Evolutionary conservation across 2,888 invertebrate genomes (phyloP).

Genomic region (Idaea biselata): DNA sequence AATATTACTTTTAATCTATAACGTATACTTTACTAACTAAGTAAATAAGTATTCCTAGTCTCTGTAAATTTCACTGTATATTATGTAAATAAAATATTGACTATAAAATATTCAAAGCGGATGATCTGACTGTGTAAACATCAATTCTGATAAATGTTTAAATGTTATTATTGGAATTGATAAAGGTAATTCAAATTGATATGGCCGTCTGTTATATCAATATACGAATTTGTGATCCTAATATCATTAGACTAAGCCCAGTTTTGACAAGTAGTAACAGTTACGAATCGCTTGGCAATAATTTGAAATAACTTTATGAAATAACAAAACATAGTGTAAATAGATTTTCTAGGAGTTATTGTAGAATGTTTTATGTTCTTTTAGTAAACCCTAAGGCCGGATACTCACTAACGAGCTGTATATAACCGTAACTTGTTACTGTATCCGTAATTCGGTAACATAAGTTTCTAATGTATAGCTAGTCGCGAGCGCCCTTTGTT

Average conservation of each 20-base stretch:
- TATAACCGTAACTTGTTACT: too few relatives aligned
- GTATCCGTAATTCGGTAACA: too few relatives aligned
- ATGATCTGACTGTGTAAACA: conserved; percentile 45
- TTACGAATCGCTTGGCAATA: conserved; percentile 71
- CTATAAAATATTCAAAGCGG: conserved; percentile 32
- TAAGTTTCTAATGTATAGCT: too few relatives aligned
- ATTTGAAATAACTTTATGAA: conserved; percentile 48
- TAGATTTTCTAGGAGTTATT: conserved; percentile 19
- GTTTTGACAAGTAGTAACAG: conserved; percentile 33
- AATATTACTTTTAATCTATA: conserved; percentile 13
- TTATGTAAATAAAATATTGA: conserved; percentile 54
- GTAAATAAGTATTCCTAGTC: conserved; percentile 64
- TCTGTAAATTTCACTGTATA: conserved; percentile 62
- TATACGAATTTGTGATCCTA: conserved; percentile 74
- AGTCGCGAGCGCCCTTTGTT: too few relatives aligned
- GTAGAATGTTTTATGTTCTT: conserved; percentile 4
- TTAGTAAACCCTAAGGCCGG: conserved; percentile 8
- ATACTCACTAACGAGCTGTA: background rate
- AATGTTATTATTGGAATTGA: conserved; percentile 70
- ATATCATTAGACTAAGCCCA: conserved; percentile 71
- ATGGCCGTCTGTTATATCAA: conserved; percentile 72
- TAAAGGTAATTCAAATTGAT: conserved; percentile 60
- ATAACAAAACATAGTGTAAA: conserved; percentile 31
- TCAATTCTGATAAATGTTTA: conserved; percentile 58
- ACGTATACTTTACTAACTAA: conserved; percentile 45